Evolutionary conservation across 2,888 invertebrate genomes (phyloP), one percentile per base, ranked within the genome.

Genomic region (Xestia rhomboidea): DNA sequence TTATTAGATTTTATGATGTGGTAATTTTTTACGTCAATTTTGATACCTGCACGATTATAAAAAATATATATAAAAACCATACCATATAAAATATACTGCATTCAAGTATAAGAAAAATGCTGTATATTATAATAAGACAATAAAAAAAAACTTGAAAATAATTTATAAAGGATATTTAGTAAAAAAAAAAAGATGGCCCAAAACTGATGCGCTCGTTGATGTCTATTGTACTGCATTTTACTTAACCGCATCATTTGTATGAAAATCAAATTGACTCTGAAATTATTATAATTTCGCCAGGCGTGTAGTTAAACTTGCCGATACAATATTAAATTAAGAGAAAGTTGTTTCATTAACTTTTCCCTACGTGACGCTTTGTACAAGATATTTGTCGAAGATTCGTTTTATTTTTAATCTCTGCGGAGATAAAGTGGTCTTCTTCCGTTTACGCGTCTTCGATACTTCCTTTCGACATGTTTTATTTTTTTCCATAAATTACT

Each of bases 181-280:
- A 3, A 38, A 38, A 38, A 38, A 38, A 38, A 38, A 38, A 38
- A 38, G 21, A 66, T 34, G 10, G 21, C 64, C 60, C 51, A 38
- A 21, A 49, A 15, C 0, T 15, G 5, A 0, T n/a, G 78, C 79
- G 82, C 83, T 83, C 87, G 91, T 89, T 91, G 92, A 91, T 89
- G 91, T 91, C 92, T 91, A 89, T 89, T 90, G 86, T 89, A 89
- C 81, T 73, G 76, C 70, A 63, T 24, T 30, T 83, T 24, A 67
- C 27, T 34, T 21, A 49, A 13, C 13, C 13, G 0, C n/a, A 38
- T 73, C 60, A 13, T 78, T 79, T 73, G 60, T 60, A 81, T 77
- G 70, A 80, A 78, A 81, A 83, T 85, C 51, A 73, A 79, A 82
- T 67, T 49, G n/a, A 41, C 24, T 21, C 73, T 60, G 44, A 70